Base-by-base conservation (phyloP, 2,888 invertebrate species). In the Alsophila aescularia region DNA sequence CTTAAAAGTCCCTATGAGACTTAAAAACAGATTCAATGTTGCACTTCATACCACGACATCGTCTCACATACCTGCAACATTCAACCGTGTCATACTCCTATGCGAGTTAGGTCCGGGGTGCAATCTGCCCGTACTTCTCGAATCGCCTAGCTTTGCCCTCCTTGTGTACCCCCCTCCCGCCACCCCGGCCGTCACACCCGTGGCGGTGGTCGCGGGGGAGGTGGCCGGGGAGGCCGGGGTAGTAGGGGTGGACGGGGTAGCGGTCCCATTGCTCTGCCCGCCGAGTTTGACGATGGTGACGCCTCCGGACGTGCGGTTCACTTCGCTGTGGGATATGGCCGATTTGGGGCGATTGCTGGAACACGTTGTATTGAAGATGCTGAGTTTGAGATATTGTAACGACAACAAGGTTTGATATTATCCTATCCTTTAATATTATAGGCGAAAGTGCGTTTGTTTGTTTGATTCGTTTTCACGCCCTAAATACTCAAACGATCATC, bases 221-320 rank as follows among this genome's bases (percentile, higher is more conserved):
- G 53, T 58, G 18, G 64, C 43, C 21, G 67, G 32, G 18, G 67
- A 35, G 47, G 57, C 44, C 32, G 67, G 6, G 13, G 45, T 24
- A 16, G 52, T 88, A 59, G 70, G 86, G 79, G 60, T 91, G 93
- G 15, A 15, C 47, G 60, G 35, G 57, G 39, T 36, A 43, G 15
- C 60, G 69, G 32, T 42, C 53, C 50, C 44, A 54, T 60, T 55
- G 56, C 37, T 57, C 68, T 29, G 67, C 2, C 84, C 88, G 7
- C 95, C 95, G 10, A 96, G 93, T 78, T 96, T 95, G 16, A 96
- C 96, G 57, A 96, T 96, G 0, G 96, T 96, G 5, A 96, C 95
- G 3, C 96, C 96, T 2, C 95, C 94, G 0, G 95, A 94, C 0
- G 94, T 95, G 58, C 95, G 93, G 76, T 94, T 95, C 32, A 95